These are phyloP conservation scores for Mantis religiosa DNA, from an alignment of 2,888 invertebrate species.

Conservation along the genomic window DNA sequence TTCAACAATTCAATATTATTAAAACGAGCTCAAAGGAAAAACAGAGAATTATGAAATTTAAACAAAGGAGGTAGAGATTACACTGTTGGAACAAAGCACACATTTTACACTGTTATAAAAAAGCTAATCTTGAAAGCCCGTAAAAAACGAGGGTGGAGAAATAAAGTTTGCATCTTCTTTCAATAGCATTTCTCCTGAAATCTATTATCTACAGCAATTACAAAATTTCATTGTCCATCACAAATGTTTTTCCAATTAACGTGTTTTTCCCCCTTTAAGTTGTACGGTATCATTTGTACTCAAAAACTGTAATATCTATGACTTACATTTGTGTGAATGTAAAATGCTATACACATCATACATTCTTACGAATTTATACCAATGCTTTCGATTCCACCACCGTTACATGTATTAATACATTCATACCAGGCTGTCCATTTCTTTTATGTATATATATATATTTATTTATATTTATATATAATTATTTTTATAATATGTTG, in stretches of 20 bases:
- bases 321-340: neutral
- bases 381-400: neutral
- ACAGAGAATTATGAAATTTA: neutral
- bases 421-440: neutral
- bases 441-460: neutral
- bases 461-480: neutral
- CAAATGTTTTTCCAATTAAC: neutral
- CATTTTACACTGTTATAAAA: neutral
- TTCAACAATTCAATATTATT: neutral
- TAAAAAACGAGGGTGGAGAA: neutral
- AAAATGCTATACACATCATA: neutral
- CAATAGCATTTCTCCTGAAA: neutral
- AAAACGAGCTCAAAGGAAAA: neutral
- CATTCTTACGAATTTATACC: neutral
- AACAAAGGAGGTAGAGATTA: neutral
- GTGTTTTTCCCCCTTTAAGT: neutral
- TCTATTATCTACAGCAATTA: neutral
- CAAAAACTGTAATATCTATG: neutral
- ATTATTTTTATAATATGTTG: neutral
- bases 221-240: neutral
- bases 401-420: neutral
- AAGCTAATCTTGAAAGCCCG: neutral
- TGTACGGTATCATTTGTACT: conserved; percentile 1
- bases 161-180: neutral
- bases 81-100: neutral